A percentile compares a stretch with the other conserved stretches of the same genome.
phyloP scores from a whole-genome alignment of 1,140 invertebrate species.

The Lysiphlebus fabarum region DNA sequence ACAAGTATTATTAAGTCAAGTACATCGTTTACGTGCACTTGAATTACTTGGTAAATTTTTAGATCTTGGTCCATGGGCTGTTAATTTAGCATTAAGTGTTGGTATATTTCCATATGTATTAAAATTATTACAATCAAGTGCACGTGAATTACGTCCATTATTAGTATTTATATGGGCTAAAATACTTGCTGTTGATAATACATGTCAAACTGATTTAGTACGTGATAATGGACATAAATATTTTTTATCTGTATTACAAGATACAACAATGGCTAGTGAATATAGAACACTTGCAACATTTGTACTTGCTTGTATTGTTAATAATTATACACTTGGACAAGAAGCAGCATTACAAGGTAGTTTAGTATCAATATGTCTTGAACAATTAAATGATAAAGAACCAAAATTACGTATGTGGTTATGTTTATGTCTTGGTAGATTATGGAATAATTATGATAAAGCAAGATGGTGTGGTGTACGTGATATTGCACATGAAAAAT shows the following conservation, averaged over 20 bases:
- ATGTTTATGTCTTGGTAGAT: conserved; percentile 85
- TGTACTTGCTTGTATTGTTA: conserved; percentile 88
- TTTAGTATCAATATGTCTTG: conserved; percentile 84
- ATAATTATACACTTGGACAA: conserved; percentile 82
- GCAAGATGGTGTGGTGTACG: conserved; percentile 93
- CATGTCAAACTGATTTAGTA: conserved; percentile 92
- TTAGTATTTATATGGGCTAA: conserved; percentile 99
- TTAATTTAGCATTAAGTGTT: conserved; percentile 91
- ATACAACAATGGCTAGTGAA: conserved; percentile 79
- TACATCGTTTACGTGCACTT: conserved; percentile 90
- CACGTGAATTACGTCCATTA: conserved; percentile 84
- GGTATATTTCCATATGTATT: conserved; percentile 99
- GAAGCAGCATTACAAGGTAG: conserved; percentile 82
- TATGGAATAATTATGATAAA: conserved; percentile 91
- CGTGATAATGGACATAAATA: conserved; percentile 94
- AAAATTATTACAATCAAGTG: conserved; percentile 90
- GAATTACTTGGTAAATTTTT: conserved; percentile 94
- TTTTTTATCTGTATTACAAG: conserved; percentile 85
- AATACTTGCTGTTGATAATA: conserved; percentile 93
- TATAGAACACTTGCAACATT: conserved; percentile 88
- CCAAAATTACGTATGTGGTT: conserved; percentile 84
- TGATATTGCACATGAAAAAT: conserved; percentile 94
- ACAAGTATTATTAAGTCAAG: conserved; percentile 95
- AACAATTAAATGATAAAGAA: conserved; percentile 68
- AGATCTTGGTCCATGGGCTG: conserved; percentile 95